Evolutionary conservation across 2,113 vertebrate genomes (phyloP).

Genomic region (Hippocampus abdominalis): DNA sequence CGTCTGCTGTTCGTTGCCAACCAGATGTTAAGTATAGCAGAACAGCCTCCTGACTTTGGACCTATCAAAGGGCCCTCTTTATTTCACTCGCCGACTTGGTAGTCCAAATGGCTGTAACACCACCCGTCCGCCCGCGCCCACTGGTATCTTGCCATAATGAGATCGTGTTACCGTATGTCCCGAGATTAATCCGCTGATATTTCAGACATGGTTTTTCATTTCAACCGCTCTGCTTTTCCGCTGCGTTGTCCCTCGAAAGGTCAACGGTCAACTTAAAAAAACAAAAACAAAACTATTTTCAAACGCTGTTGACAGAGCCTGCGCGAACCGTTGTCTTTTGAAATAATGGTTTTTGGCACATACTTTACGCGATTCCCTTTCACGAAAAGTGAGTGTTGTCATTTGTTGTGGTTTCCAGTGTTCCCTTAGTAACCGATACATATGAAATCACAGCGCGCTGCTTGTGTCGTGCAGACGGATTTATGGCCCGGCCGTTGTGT

Average conservation of each 20-base stretch:
- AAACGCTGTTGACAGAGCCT: slow-evolving; percentile 22
- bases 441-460: slow-evolving; percentile 61
- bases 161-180: slow-evolving; percentile 54
- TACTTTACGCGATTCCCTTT: slow-evolving; percentile 33
- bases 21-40: slow-evolving; percentile 61
- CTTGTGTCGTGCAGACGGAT: slow-evolving; percentile 53
- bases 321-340: slow-evolving; percentile 29
- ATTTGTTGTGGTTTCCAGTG: slow-evolving; percentile 56
- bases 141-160: slow-evolving; percentile 47
- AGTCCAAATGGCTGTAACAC: slow-evolving; percentile 43
- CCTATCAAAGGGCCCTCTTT: slow-evolving; percentile 51
- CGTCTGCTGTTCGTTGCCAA: slow-evolving; percentile 47
- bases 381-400: slow-evolving; percentile 38
- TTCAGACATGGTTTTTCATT: slow-evolving; percentile 44
- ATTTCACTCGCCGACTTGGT: slow-evolving; percentile 42
- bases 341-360: slow-evolving; percentile 14
- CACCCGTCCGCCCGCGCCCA: slow-evolving; percentile 33
- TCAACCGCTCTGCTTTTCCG: slow-evolving; percentile 37
- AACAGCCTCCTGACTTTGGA: slow-evolving; percentile 40
- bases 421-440: slow-evolving; percentile 62
- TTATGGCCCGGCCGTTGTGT: slow-evolving; percentile 57
- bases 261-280: slow-evolving; percentile 34
- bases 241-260: slow-evolving; percentile 35
- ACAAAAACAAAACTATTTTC: slow-evolving; percentile 19
- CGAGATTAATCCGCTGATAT: slow-evolving; percentile 57